Base-by-base conservation (phyloP, 2,113 vertebrate genomes). In the Ictalurus furcatus region DNA sequence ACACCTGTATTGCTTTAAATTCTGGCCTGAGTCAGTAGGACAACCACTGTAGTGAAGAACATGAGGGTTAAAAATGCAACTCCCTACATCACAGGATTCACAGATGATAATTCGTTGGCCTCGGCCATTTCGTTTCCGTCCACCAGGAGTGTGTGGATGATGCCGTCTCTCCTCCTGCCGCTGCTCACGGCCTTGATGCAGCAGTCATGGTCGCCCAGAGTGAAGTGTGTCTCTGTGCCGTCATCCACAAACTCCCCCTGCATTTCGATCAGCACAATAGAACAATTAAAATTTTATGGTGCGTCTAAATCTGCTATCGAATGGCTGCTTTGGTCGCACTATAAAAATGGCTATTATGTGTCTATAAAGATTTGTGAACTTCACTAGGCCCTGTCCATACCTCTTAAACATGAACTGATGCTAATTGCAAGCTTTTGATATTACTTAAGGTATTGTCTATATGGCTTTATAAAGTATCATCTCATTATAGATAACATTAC, bases 191-290 rank as follows among this genome's bases (percentile, higher is more conserved):
- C 98, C 91, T 99, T 99, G 93, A 99, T 97, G 90, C 95, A 98
- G 94, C 98, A 99, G 92, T 96, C 96, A 78, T 99, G 97, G 83
- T 96, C 94, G 37, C 96, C 96, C 1, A 99, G 93, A 2, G 92
- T 96, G 95, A 99, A 99, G 94, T 99, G 98, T 0, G 98, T 99
- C 93, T 99, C 98, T 6, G 98, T 99, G 69, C 98, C 98, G 2
- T 99, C 98, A 0, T 99, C 98, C 87, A 99, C 98, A 93, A 99
- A 99, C 95, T 99, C 98, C n/a, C 98, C 98, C 98, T 99, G 56
- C 61, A 14, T 30, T 28, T 3, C 19, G 25, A 71, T 58, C 56
- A 16, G 69, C 44, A 83, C 14, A 63, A 30, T 9, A 34, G n/a
- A 2, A 11, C n/a, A 82, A 44, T 44, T 21, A 21, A 8, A 74